Percentiles rank a stretch among this genome's conserved stretches.
phyloP scores from a whole-genome alignment of 1,140 invertebrate species.

The Bombus huntii region DNA sequence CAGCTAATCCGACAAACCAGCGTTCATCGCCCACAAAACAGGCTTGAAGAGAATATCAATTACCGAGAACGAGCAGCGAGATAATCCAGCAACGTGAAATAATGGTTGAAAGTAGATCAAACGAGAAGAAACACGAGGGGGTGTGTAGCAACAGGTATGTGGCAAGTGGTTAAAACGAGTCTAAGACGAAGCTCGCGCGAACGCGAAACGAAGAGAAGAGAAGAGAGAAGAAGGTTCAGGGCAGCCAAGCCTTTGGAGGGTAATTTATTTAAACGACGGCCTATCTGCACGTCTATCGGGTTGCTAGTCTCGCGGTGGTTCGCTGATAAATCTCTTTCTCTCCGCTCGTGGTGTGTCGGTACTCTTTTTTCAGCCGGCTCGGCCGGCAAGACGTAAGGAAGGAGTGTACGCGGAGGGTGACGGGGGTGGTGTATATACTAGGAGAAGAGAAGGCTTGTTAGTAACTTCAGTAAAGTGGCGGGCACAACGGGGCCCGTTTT shows the following conservation, averaged over 20 bases:
- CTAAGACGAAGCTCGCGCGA: not conserved
- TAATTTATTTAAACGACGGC: conserved; percentile 54
- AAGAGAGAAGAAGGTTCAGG: conserved; percentile 1
- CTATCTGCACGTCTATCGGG: conserved; percentile 53
- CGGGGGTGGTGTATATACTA: not conserved
- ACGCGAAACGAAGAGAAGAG: not conserved
- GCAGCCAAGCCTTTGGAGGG: conserved; percentile 23
- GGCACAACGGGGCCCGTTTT: conserved; percentile 29
- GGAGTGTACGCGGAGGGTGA: not conserved
- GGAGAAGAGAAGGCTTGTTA: conserved; percentile 19
- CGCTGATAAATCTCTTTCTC: conserved; percentile 44
- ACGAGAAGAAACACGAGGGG: not conserved
- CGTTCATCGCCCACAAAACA: too few species aligned
- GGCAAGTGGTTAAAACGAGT: not conserved
- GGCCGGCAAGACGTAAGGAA: not conserved
- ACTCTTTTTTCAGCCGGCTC: not conserved
- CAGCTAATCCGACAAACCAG: not conserved
- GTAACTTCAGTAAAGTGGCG: conserved; percentile 29
- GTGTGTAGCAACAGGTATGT: conserved; percentile 12
- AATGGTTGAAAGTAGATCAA: conserved; percentile 2
- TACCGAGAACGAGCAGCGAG: not conserved
- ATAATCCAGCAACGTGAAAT: not conserved
- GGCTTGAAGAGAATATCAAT: not conserved
- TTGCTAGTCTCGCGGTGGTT: conserved; percentile 41
- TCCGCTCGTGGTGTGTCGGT: conserved; percentile 25